Evolutionary conservation across 2,888 invertebrate genomes (phyloP).

Genomic region (Halocaridina rubra): DNA sequence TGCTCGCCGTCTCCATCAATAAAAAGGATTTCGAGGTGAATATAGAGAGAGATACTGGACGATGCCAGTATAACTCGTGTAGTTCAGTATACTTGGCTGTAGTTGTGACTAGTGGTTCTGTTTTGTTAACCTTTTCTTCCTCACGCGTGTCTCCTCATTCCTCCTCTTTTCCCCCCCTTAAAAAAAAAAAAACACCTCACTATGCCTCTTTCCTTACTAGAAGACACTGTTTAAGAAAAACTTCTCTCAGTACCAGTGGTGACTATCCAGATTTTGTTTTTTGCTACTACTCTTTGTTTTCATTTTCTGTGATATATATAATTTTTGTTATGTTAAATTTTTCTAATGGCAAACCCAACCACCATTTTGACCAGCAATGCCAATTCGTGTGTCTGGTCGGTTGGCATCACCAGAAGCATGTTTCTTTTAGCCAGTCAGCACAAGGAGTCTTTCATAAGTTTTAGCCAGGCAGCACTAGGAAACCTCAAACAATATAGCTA

Average conservation of each 20-base stretch:
- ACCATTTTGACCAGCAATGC: slow-evolving; percentile 51
- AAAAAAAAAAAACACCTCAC: slow-evolving; percentile 2
- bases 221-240: slow-evolving; percentile 27
- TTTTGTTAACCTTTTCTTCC: slow-evolving; percentile 44
- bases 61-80: slow-evolving; percentile 51
- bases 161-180: slow-evolving; percentile 4
- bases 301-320: slow-evolving; percentile 29
- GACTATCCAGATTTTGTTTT: slow-evolving; percentile 36
- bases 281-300: slow-evolving; percentile 38
- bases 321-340: slow-evolving; percentile 23
- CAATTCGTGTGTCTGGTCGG: slow-evolving; percentile 32
- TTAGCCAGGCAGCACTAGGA: slow-evolving; percentile 53
- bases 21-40: slow-evolving; percentile 64
- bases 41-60: slow-evolving; percentile 57
- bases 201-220: slow-evolving; percentile 29
- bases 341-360: slow-evolving; percentile 51
- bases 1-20: slow-evolving; percentile 63
- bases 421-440: slow-evolving; percentile 48
- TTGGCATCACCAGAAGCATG: slow-evolving; percentile 54
- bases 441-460: slow-evolving; percentile 41
- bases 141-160: slow-evolving; percentile 52
- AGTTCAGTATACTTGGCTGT: slow-evolving; percentile 63
- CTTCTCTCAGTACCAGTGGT: slow-evolving; percentile 42
- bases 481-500: slow-evolving; percentile 35
- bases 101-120: slow-evolving; percentile 60